phyloP scores from a whole-genome alignment of 2,113 vertebrate species.

The Ceyx margarethae region DNA sequence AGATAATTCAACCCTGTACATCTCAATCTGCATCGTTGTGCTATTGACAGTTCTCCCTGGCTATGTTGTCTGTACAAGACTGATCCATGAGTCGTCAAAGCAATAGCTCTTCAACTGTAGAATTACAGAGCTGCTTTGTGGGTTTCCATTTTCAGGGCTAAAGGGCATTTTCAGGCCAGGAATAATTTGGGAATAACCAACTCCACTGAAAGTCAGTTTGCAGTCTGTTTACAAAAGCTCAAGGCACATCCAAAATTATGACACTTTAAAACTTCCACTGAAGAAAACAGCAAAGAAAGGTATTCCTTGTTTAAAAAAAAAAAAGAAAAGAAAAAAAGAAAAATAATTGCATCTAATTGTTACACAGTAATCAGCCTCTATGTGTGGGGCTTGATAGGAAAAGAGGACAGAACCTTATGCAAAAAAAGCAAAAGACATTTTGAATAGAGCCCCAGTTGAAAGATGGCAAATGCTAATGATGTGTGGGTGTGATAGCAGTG shows the following conservation, averaged over 20 bases:
- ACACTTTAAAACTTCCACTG: background rate
- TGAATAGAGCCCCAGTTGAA: conserved; percentile 33
- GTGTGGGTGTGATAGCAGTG: conserved; percentile 24
- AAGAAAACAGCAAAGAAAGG: background rate
- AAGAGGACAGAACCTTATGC: background rate
- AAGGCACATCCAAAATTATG: background rate
- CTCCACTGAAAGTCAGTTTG: background rate
- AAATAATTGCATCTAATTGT: background rate
- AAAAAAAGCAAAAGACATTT: background rate
- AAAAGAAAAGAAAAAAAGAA: background rate
- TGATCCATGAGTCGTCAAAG: background rate
- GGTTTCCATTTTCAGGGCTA: conserved; percentile 11
- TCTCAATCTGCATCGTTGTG: background rate
- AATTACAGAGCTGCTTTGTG: conserved; percentile 12
- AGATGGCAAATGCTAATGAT: conserved; percentile 25
- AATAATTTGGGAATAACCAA: background rate
- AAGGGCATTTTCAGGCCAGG: background rate
- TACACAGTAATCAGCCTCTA: background rate
- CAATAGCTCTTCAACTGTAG: background rate
- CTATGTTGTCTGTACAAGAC: background rate
- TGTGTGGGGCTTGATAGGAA: background rate
- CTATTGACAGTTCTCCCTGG: background rate
- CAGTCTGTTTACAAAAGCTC: background rate
- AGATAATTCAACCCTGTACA: background rate
- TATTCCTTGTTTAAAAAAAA: background rate